Conservation (phyloP, 2,888 invertebrate genomes). For the Agonopterix subpropinquella region DNA sequence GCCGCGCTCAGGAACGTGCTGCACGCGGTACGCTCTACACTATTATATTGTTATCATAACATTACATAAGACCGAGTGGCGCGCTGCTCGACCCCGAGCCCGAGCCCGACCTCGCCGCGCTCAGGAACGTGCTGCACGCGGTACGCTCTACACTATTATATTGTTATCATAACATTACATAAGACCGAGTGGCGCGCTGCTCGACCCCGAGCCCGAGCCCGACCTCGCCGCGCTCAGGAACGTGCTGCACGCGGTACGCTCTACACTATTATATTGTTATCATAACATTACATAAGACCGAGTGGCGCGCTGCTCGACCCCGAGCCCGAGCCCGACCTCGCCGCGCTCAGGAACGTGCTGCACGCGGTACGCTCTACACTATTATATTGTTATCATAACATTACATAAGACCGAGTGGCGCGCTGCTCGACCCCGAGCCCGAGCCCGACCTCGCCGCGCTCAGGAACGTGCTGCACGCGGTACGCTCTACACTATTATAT, state of each 20-base stretch:
- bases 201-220: constrained; percentile 77
- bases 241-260: constrained; percentile 79
- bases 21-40: constrained; percentile 72
- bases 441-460: constrained; percentile 78
- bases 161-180: too few species aligned
- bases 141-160: constrained; percentile 48
- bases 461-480: constrained; percentile 77
- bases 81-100: constrained; percentile 77
- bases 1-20: constrained; percentile 68
- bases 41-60: too few species aligned
- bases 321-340: constrained; percentile 84
- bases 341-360: constrained; percentile 60
- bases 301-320: constrained; percentile 79
- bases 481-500: constrained; percentile 37
- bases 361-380: constrained; percentile 71
- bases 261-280: constrained; percentile 1
- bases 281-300: too few species aligned
- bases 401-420: constrained; percentile 92
- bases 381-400: too few species aligned
- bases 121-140: constrained; percentile 75
- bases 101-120: constrained; percentile 77
- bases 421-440: constrained; percentile 75
- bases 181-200: constrained; percentile 87
- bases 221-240: constrained; percentile 71
- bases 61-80: constrained; percentile 92